These are phyloP conservation scores for Orchesellides sinensis DNA, from an alignment of 2,888 invertebrate genomes.

Conservation along the genomic window DNA sequence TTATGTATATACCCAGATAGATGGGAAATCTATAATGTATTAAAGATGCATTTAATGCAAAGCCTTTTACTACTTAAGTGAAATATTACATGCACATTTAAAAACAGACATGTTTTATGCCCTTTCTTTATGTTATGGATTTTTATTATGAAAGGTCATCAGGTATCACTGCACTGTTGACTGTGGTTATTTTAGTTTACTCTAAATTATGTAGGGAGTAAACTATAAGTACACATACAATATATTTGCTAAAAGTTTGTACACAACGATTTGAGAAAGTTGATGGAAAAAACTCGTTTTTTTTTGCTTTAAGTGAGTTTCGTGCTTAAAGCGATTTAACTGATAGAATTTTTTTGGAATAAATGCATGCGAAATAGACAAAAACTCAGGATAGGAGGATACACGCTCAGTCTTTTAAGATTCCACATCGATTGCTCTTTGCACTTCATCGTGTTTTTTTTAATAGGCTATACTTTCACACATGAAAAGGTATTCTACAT, in stretches of 20 bases:
- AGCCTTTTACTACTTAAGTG: background rate
- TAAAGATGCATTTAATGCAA: too few relatives aligned
- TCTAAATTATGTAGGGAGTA: background rate
- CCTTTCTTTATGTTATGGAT: background rate
- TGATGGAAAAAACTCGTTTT: background rate
- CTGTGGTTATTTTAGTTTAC: background rate
- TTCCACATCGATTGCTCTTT: constrained; percentile 58
- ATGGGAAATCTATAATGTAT: background rate
- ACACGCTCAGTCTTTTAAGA: constrained; percentile 38
- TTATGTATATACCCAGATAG: background rate
- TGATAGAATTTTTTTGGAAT: constrained; percentile 44
- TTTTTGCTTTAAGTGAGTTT: constrained; percentile 38
- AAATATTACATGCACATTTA: background rate
- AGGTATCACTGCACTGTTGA: background rate
- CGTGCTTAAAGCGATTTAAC: constrained; percentile 34
- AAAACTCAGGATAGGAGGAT: constrained; percentile 15
- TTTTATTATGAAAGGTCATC: background rate
- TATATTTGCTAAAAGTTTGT: background rate
- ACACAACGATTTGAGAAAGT: constrained; percentile 9
- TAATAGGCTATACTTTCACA: background rate
- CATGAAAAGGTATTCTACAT: too few relatives aligned
- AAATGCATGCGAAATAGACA: constrained; percentile 44
- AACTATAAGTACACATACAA: background rate
- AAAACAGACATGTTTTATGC: background rate
- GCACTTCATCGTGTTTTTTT: constrained; percentile 38